phyloP scores from a whole-genome alignment of 2,888 invertebrate species.

The Pandemis corylana region DNA sequence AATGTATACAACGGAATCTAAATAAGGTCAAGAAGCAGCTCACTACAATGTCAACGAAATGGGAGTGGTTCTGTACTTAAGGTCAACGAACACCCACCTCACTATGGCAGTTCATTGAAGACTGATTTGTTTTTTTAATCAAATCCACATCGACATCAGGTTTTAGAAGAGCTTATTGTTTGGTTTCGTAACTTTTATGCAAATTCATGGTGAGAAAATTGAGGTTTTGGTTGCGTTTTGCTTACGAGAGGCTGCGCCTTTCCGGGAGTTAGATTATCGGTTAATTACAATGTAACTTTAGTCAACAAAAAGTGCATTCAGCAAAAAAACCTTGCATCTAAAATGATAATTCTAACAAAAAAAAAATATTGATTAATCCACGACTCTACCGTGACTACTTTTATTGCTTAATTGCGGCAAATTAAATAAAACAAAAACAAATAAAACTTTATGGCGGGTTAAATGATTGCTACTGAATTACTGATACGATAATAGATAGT shows the following conservation, averaged over 20 bases:
- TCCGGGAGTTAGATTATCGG: too few species aligned
- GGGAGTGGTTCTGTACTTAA: background rate
- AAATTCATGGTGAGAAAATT: too few species aligned
- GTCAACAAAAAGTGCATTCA: too few species aligned
- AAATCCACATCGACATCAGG: background rate
- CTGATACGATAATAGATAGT: background rate
- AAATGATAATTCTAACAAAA: too few species aligned
- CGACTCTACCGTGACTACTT: background rate
- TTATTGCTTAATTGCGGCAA: background rate
- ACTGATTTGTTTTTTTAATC: background rate
- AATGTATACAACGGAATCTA: background rate
- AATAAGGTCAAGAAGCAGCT: slow-evolving; percentile 3
- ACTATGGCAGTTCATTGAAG: background rate
- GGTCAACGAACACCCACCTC: background rate
- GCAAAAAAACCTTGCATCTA: too few species aligned
- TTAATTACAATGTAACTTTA: too few species aligned
- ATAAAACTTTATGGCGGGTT: background rate
- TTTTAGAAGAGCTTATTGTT: background rate
- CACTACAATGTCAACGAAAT: background rate
- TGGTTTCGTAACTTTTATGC: background rate
- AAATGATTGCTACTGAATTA: background rate
- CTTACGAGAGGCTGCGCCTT: too few species aligned
- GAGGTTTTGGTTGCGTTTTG: too few species aligned
- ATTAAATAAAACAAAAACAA: background rate
- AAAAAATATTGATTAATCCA: background rate